Base-by-base conservation (phyloP, 92 coral and sea anemone species). In the Phymanthus crucifer region DNA sequence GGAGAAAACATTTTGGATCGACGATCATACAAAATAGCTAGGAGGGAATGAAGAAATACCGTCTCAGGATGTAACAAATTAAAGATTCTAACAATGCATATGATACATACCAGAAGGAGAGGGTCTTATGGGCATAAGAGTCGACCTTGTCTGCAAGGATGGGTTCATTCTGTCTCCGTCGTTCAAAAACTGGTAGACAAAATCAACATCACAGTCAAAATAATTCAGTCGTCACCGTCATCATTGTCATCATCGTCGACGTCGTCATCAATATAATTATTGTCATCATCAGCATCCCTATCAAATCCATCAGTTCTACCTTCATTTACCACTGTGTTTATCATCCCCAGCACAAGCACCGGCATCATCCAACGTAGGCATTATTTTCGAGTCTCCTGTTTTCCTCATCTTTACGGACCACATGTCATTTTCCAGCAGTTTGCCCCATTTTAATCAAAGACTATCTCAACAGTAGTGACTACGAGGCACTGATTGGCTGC, bases 11-110 rank as follows among this genome's bases (percentile, higher is more conserved):
- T 73, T 40, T 76, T 79, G 32, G 81, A 45, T 50, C 90, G 86
- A 5, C 97, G 86, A 79, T 90, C 91, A 45, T 64, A 80, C 85
- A 87, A 64, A 47, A 83, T 84, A 33, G 80, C 97, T 92, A 68
- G 17, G 40, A 79, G 4, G 14, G n/a, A 46, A 47, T 69, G 48
- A 37, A 26, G 2, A 32, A 3, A 56, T 26, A 7, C 12, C 50
- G 3, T 0, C 5, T 71, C 1, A 71, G 29, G 21, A 32, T 31
- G 10, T 13, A 31, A 9, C 16, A 7, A 36, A 7, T 12, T 18
- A 32, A 16, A 6, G 48, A 43, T 43, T 43, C 48, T 43, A 43
- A 54, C 64, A 54, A 72, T 23, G 19, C 26, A 66, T 31, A 17
- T 37, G 35, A 72, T 40, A 74, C 34, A 7, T 66, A 83, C 90